Evolutionary conservation across 2,888 invertebrate species (phyloP), one percentile per base, ranked within the genome.

Genomic region (Microlaimidae sp.): DNA sequence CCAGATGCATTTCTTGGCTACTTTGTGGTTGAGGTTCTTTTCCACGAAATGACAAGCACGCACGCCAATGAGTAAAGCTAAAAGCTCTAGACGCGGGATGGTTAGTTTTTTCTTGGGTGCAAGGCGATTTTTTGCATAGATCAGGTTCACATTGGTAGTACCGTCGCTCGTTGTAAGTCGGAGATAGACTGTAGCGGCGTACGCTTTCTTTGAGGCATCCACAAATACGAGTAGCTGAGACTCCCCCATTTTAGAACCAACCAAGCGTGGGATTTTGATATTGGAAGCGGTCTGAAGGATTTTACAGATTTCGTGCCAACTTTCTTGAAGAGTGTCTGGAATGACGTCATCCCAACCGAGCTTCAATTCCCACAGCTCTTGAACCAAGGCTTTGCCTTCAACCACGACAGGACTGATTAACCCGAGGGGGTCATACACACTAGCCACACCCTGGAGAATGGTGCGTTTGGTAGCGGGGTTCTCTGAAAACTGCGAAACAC

Each of bases 41-140:
- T 32, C 3, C 19, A 56, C 13, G 2, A 25, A 26, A 13, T 29
- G 26, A 1, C 51, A 25, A 27, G 51, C 27, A 28, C 47, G 25
- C 1, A n/a, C 23, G n/a, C 53, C 59, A 26, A 57, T 52, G 1
- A 28, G 29, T 7, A 53, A 3, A 5, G 56, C 59, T 38, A 56
- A 42, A 0, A 46, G 38, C 28, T 59, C 59, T 40, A 57, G 10
- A 13, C 53, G 50, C 1, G 59, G 59, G 1, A 59, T 50, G 1
- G 59, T 57, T 25, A 47, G 51, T 17, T 1, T 19, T 29, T 54
- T 52, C 1, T 42, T n/a, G 3, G 56, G 52, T 4, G 23, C 32
- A 7, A 58, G 43, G 23, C 49, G 45, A 7, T 27, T 49, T 2
- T 42, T 52, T 17, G 32, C 7, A 32, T 13, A 32, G 32, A 32